Evolutionary conservation across 2,113 vertebrate species (phyloP).

Genomic region (Callipepla squamata): DNA sequence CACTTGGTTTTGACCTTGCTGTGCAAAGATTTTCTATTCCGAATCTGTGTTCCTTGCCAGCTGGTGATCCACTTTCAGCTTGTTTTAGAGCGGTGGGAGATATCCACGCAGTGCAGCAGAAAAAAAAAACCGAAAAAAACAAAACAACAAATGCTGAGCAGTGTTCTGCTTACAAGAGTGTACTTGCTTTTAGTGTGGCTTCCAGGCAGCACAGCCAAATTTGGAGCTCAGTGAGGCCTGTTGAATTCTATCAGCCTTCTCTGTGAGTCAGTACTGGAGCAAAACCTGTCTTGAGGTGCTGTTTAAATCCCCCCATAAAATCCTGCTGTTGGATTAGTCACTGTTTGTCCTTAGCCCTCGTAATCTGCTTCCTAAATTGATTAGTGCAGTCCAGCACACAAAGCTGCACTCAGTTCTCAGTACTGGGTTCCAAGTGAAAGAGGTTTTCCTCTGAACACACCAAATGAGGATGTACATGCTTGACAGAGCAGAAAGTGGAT

Average conservation of each 20-base stretch:
- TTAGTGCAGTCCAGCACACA: neutral
- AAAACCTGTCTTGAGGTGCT: neutral
- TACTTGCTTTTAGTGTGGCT: neutral
- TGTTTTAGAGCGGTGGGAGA: neutral
- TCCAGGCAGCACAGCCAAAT: neutral
- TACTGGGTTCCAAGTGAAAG: neutral
- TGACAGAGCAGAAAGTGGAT: neutral
- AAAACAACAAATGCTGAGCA: neutral
- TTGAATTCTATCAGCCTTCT: neutral
- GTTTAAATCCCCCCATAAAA: neutral
- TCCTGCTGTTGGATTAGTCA: neutral
- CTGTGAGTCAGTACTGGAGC: neutral
- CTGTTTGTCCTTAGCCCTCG: neutral
- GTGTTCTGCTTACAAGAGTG: fast-evolving
- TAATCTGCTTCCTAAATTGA: neutral
- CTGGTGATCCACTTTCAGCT: neutral
- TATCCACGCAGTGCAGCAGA: neutral
- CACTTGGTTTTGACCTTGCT: neutral
- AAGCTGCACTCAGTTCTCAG: neutral
- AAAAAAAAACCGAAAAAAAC: neutral
- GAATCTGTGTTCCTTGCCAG: neutral
- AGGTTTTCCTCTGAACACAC: neutral
- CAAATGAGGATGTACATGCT: neutral
- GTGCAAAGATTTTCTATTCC: neutral
- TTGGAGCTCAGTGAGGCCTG: neutral